Evolutionary conservation across 2,113 vertebrate species (phyloP), one percentile per base, ranked within the genome.

Genomic region (Actenoides hombroni): DNA sequence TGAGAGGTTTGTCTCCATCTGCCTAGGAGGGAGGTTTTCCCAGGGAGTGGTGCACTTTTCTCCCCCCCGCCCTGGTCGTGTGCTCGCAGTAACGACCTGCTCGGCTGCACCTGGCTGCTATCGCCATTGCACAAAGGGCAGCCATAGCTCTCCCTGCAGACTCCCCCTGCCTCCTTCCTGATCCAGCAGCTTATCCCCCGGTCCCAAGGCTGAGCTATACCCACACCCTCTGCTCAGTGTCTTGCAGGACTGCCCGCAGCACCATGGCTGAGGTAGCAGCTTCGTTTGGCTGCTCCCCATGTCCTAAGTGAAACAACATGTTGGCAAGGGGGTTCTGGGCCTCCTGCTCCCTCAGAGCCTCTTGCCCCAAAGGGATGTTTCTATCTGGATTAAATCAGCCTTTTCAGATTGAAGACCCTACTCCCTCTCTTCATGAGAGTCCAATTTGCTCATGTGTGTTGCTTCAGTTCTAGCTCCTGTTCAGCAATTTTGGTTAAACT

Each of bases 221-320:
- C 37, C 0, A 0, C 35, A 26, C 1, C 5, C 4, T 33, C 19
- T 17, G 14, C 20, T 70, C 19, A 16, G 49, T 11, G 48, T 64
- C 33, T 39, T 6, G 12, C 11, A 31, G 33, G 23, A n/a, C 33
- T 1, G 7, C 5, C 31, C 16, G 56, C 18, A 56, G 40, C 1
- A 6, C 56, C 5, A 7, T 9, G 29, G 61, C 37, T 11, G 16
- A 68, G 48, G n/a, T 9, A 59, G 13, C 0, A 1, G 51, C 23
- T 48, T 78, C 9, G 2, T 44, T 31, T 49, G 59, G 24, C 24
- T 24, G 64, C 16, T 46, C 12, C 37, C 16, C 2, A 0, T 6
- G 28, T 23, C 4, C 35, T 14, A 24, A 54, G 65, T 6, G 20
- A 67, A 70, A 77, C 46, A 71, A 82, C 40, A 67, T 42, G 65